Conservation (phyloP, 2,113 vertebrate genomes). For the Mirounga angustirostris region DNA sequence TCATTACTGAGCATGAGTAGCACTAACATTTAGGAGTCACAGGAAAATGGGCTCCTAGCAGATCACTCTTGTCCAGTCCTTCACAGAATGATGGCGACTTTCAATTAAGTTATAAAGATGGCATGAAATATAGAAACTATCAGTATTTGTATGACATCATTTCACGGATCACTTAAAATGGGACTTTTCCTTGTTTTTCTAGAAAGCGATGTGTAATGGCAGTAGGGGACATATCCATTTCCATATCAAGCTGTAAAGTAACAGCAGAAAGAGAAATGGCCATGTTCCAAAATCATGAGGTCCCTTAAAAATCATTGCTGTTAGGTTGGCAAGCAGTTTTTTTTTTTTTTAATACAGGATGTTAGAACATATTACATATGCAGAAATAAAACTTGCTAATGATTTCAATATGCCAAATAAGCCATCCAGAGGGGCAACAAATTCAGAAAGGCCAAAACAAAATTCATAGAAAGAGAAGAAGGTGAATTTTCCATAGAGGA, state of each 20-base stretch:
- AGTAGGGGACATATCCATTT: background rate
- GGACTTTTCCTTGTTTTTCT: slow-evolving; percentile 26
- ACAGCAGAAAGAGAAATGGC: background rate
- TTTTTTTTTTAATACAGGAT: background rate
- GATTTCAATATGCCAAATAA: slow-evolving; percentile 29
- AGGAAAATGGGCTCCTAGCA: background rate
- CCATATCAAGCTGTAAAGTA: background rate
- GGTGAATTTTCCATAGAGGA: background rate
- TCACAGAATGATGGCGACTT: background rate
- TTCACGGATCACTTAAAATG: slow-evolving; percentile 31
- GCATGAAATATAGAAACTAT: slow-evolving; percentile 19
- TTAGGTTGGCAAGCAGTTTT: background rate
- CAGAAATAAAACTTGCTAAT: background rate
- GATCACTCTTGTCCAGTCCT: background rate
- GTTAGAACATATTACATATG: background rate
- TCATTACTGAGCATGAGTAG: background rate
- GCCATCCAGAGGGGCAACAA: background rate
- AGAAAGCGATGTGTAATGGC: background rate
- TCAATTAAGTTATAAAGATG: slow-evolving; percentile 59
- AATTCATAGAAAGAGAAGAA: background rate
- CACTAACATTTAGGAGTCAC: background rate
- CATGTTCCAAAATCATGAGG: background rate
- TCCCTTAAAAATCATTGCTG: background rate
- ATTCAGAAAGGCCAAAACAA: slow-evolving; percentile 17
- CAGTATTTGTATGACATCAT: background rate